Evolutionary conservation across 2,113 vertebrate species (phyloP).

Genomic region (Tachuris rubrigastra): DNA sequence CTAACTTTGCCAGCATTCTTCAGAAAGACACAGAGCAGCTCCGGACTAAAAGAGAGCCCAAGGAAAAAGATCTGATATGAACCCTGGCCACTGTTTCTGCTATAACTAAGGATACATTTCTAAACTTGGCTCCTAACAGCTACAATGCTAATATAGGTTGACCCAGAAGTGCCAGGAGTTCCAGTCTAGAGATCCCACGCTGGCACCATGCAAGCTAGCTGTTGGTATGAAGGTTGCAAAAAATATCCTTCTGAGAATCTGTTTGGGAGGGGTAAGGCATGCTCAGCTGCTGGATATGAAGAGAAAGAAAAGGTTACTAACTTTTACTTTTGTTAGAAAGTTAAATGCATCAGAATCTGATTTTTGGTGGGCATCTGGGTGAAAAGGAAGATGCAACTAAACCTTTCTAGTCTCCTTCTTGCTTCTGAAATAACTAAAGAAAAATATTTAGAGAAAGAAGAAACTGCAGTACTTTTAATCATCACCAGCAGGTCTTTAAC

Average conservation of each 20-base stretch:
- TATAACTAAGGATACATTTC: neutral
- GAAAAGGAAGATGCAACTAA: slow-evolving; percentile 36
- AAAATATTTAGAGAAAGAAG: slow-evolving; percentile 15
- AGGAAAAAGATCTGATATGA: neutral
- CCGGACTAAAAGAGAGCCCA: neutral
- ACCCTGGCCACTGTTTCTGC: neutral
- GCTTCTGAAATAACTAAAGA: slow-evolving; percentile 22
- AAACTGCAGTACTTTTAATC: slow-evolving; percentile 52
- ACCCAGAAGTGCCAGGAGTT: neutral
- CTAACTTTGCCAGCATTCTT: neutral
- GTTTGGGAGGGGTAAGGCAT: neutral
- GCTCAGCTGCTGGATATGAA: neutral
- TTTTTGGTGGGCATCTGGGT: neutral
- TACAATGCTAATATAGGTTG: neutral
- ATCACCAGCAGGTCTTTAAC: slow-evolving; percentile 60
- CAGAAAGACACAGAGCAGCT: neutral
- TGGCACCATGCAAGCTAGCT: neutral
- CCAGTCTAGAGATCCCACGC: neutral
- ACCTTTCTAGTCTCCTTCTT: neutral
- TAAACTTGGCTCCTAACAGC: neutral
- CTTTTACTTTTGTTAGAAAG: neutral
- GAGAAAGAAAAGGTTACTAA: neutral
- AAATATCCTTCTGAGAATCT: neutral
- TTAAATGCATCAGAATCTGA: neutral
- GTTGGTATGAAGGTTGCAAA: neutral